Base-by-base conservation (phyloP, 2,113 vertebrate genomes). In the Lamprologus callipterus region DNA sequence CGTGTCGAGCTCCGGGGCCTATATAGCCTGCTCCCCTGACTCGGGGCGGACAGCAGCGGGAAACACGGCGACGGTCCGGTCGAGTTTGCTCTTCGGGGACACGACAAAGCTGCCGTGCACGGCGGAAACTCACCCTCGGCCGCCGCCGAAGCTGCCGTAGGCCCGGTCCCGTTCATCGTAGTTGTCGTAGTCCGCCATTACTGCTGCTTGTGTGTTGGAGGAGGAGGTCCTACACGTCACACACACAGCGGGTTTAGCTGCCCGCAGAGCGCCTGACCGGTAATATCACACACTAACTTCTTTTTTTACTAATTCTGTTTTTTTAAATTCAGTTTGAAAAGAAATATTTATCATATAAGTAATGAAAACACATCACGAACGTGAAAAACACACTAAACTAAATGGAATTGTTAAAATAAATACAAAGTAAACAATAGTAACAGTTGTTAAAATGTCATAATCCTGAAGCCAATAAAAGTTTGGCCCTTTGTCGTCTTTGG, bases 181-280 rank as follows among this genome's bases (percentile, higher is more conserved):
- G 94, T 95, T 96, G 89, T 99, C 98, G 94, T 96, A 98, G 96
- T 99, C 98, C 98, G 98, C 98, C 98, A 99, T 99, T 96, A 96
- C 97, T 97, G 95, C 92, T 95, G 95, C 97, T 96, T 96, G 97
- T 97, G 97, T 97, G 88, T 90, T 96, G 95, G 96, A 96, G 97
- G 96, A 95, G 96, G 97, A 96, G 96, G 96, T 97, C 97, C 97
- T 97, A 87, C 96, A 96, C 97, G 97, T 96, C 96, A 97, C 94
- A 47, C 80, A 28, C 70, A 12, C 93, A 89, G 91, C 68, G 94
- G 92, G 86, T 80, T 68, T 89, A 96, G 97, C 94, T 97, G 97
- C 73, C 98, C 95, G 26, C 42, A 53, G 45, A 6, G 63, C 95
- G 98, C 98, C 98, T 97, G 97, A 92, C 53, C 93, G 89, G 28